Percentiles rank a stretch among this genome's conserved stretches.
Evolutionary conservation across 1,140 invertebrate genomes (phyloP).

Genomic region (Caenorhabditis briggsae): DNA sequence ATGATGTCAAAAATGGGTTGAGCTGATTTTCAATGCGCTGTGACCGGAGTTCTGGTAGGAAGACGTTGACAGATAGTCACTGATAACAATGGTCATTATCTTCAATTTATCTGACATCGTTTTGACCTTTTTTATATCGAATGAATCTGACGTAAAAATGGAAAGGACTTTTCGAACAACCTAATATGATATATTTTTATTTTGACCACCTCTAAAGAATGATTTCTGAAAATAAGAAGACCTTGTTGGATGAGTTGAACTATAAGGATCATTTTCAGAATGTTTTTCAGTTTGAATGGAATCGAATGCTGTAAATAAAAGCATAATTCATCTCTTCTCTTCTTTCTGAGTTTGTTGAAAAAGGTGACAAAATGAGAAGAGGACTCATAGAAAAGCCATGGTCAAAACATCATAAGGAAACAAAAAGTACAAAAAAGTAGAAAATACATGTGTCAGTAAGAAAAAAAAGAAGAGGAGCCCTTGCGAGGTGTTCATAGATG

Average conservation of each 20-base stretch:
- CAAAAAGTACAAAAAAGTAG: neutral
- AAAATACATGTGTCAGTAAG: neutral
- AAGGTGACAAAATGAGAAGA: neutral
- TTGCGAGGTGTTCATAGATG: slow-evolving; percentile 36
- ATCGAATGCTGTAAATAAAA: neutral
- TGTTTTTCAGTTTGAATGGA: neutral
- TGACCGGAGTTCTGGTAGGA: too few species aligned
- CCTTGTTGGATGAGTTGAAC: neutral
- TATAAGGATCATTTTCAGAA: neutral
- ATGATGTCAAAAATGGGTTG: too few species aligned
- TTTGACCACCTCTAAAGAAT: neutral
- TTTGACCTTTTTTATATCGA: too few species aligned
- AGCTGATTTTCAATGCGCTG: too few species aligned
- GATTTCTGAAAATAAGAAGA: neutral
- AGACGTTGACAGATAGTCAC: too few species aligned
- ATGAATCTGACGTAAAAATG: too few species aligned
- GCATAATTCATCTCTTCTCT: neutral
- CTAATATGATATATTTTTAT: too few species aligned
- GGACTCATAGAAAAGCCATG: neutral
- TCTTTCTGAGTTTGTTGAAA: too few species aligned
- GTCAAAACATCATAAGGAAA: neutral
- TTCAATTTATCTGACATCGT: too few species aligned
- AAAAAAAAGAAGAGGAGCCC: neutral
- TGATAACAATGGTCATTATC: too few species aligned
- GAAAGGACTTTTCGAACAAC: too few species aligned